Conservation (phyloP, 2,113 vertebrate species). For the Capra hircus region DNA sequence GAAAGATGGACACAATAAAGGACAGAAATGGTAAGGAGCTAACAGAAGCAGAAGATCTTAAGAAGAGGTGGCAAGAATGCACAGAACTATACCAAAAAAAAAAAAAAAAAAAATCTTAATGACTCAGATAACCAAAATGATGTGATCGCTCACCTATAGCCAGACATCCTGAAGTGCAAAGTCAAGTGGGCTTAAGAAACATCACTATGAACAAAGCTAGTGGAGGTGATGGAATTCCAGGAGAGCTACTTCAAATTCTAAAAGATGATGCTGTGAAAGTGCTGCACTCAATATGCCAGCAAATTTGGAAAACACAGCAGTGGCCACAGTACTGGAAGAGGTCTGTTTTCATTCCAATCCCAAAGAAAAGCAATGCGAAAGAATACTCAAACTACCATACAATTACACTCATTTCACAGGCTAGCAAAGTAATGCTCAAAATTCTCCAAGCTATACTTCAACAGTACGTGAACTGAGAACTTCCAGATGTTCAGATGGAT, state of each 20-base stretch:
- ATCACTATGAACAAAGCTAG: not conserved
- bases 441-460: not conserved
- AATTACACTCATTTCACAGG: not conserved
- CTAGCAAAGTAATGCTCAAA: not conserved
- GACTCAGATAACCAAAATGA: not conserved
- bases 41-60: not conserved
- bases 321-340: not conserved
- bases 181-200: not conserved
- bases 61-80: not conserved
- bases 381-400: not conserved
- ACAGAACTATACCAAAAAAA: not conserved
- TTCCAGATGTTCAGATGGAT: not conserved
- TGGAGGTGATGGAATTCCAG: not conserved
- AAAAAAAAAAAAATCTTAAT: not conserved
- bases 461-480: not conserved
- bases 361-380: not conserved
- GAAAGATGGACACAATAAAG: not conserved
- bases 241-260: not conserved
- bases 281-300: not conserved
- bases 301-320: not conserved
- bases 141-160: not conserved
- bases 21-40: not conserved
- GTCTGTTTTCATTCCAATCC: not conserved
- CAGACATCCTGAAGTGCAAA: not conserved
- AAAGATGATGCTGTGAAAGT: not conserved